Conservation (phyloP, 1,140 invertebrate genomes). For the Diachasmimorpha longicaudata region DNA sequence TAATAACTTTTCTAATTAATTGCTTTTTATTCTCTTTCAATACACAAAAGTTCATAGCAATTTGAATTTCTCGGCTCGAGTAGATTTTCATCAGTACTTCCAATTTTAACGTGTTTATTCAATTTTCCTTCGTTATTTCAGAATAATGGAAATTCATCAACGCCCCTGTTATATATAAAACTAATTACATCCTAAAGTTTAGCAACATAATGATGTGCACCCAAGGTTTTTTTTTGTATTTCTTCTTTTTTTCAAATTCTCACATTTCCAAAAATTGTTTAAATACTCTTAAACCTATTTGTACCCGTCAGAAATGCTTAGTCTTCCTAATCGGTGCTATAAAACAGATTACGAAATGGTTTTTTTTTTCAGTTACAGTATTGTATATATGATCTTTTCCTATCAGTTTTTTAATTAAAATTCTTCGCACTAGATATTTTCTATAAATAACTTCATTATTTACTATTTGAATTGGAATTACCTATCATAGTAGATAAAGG, state of each 20-base stretch:
- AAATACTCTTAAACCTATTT: slow-evolving; percentile 53
- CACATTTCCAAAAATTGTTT: slow-evolving; percentile 16
- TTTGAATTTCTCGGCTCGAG: not conserved
- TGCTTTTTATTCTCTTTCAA: not conserved
- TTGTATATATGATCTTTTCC: slow-evolving; percentile 11
- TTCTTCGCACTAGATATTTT: slow-evolving; percentile 3
- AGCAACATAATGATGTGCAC: slow-evolving; percentile 4
- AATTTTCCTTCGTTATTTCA: not conserved
- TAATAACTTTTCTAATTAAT: not conserved
- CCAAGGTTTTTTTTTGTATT: not conserved
- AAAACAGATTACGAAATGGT: slow-evolving; percentile 23
- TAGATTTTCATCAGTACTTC: not conserved
- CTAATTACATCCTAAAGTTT: not conserved
- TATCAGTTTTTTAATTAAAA: slow-evolving; percentile 13
- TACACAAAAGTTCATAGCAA: not conserved
- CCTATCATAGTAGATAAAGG: not conserved
- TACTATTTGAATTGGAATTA: slow-evolving; percentile 12
- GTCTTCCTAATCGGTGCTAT: slow-evolving; percentile 37
- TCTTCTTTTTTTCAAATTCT: not conserved
- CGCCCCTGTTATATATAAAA: not conserved
- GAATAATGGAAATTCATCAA: slow-evolving; percentile 6
- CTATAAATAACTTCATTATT: slow-evolving; percentile 11
- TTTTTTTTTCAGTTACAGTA: slow-evolving; percentile 4
- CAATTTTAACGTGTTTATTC: slow-evolving; percentile 24
- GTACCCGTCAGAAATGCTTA: slow-evolving; percentile 59